phyloP scores from a whole-genome alignment of 1,140 invertebrate genomes.

The Cephus cinctus region DNA sequence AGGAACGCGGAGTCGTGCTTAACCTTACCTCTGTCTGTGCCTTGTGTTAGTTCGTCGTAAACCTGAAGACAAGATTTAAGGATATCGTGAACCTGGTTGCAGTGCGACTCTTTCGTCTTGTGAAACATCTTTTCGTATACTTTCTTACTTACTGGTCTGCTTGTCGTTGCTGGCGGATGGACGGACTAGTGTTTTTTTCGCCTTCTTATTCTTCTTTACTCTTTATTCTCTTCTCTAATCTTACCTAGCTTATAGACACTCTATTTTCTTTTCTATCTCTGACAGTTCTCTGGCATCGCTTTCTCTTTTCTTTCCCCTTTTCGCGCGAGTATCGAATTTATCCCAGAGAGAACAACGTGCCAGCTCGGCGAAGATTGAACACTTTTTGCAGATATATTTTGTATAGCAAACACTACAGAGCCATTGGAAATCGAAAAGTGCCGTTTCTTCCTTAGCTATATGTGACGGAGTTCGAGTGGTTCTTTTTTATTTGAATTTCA shows the following conservation, averaged over 20 bases:
- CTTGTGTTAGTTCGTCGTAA: no score
- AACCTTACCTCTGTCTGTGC: slow-evolving; percentile 14
- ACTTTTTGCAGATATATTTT: no score
- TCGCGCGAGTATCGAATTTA: neutral
- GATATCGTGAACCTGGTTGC: neutral
- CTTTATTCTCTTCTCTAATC: slow-evolving; percentile 7
- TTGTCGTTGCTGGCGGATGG: slow-evolving; percentile 1
- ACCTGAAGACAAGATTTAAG: neutral
- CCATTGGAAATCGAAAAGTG: no score
- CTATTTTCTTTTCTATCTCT: slow-evolving; percentile 1
- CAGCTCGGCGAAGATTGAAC: no score
- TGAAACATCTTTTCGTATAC: no score
- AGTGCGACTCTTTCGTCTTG: no score
- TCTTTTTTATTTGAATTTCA: no score
- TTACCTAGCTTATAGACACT: neutral
- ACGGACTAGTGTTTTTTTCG: neutral
- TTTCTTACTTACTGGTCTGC: slow-evolving; percentile 1
- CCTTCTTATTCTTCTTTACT: slow-evolving; percentile 8
- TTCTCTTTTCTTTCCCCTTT: slow-evolving; percentile 1
- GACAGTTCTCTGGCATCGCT: neutral
- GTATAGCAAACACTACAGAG: no score
- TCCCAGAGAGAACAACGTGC: neutral
- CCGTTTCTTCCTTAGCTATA: no score
- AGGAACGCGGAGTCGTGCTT: slow-evolving; percentile 17
- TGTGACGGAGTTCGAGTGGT: no score